These are phyloP conservation scores for Solenopsis invicta DNA, from an alignment of 1,140 invertebrate species.

Conservation along the genomic window DNA sequence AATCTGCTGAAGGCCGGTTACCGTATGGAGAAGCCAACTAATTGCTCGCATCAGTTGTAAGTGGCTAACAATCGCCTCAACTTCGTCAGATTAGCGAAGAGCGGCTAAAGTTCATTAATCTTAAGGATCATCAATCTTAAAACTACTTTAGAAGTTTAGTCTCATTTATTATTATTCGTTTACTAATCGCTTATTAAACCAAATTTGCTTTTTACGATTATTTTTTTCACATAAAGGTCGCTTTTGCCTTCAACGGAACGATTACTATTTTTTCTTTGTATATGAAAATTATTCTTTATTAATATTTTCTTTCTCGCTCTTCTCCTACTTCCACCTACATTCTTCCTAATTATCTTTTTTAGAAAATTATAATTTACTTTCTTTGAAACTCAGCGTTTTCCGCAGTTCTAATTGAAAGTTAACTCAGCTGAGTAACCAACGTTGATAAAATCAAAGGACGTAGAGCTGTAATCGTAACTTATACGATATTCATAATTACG, in stretches of 20 bases:
- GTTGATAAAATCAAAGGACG: constrained; percentile 1
- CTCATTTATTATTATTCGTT: too few relatives aligned
- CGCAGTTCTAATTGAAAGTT: constrained; percentile 1
- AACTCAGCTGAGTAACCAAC: background rate
- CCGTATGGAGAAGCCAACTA: constrained; percentile 93
- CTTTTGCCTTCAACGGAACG: background rate
- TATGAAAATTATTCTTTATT: background rate
- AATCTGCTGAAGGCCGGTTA: constrained; percentile 92
- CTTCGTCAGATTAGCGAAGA: background rate
- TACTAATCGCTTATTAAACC: background rate
- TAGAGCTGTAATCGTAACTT: background rate
- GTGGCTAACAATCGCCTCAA: constrained; percentile 70
- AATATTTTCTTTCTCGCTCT: background rate
- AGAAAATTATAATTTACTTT: background rate
- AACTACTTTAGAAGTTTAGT: background rate
- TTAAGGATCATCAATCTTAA: constrained; percentile 1
- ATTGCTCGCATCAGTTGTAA: constrained; percentile 94
- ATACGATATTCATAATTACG: constrained; percentile 23
- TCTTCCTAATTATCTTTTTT: constrained; percentile 1
- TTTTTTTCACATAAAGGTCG: background rate
- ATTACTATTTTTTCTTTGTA: background rate
- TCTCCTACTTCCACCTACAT: background rate
- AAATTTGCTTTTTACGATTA: background rate
- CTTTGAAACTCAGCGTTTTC: background rate
- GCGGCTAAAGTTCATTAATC: background rate